Percentiles rank a stretch among this genome's conserved stretches.
phyloP scores from a whole-genome alignment of 30 jellyfish, hydroid and myxozoan genomes.

The Aurelia sp. region DNA sequence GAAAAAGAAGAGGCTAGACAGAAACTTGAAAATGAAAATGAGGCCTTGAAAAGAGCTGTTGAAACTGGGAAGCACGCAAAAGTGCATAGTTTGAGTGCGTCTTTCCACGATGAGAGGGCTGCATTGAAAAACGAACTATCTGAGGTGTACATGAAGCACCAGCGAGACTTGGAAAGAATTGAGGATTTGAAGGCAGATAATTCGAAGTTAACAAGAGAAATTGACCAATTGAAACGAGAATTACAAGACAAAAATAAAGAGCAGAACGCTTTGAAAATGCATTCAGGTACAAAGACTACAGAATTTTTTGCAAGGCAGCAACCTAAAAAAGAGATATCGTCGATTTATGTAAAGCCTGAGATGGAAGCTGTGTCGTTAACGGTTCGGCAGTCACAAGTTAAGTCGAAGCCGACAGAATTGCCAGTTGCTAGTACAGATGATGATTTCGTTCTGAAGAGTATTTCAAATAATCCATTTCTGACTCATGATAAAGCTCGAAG shows the following conservation, averaged over 20 bases:
- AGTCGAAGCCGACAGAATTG: conserved; percentile 19
- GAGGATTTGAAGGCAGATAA: conserved; percentile 41
- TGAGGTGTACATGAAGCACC: conserved; percentile 68
- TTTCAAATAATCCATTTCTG: conserved; percentile 46
- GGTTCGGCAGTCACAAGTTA: not conserved
- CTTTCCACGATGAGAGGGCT: conserved; percentile 45
- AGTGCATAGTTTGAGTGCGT: conserved; percentile 18
- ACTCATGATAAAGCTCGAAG: conserved; percentile 65
- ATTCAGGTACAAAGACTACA: not conserved
- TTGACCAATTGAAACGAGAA: conserved; percentile 43
- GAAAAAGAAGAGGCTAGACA: conserved; percentile 56
- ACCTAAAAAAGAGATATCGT: conserved; percentile 19
- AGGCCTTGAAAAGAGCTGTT: conserved; percentile 27
- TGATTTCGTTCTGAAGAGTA: conserved; percentile 5
- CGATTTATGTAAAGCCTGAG: conserved; percentile 32
- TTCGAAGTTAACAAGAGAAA: conserved; percentile 33
- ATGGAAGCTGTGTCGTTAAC: conserved; percentile 31
- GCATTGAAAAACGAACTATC: conserved; percentile 51
- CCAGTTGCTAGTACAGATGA: not conserved
- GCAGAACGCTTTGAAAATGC: conserved; percentile 5
- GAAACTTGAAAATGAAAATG: conserved; percentile 48
- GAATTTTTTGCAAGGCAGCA: not conserved
- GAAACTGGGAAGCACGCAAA: conserved; percentile 7
- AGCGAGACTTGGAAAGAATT: conserved; percentile 40
- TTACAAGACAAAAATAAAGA: conserved; percentile 41